Percentiles rank a stretch among this genome's conserved stretches.
phyloP scores from a whole-genome alignment of 2,113 vertebrate genomes.

The Circaetus cinerascens region DNA sequence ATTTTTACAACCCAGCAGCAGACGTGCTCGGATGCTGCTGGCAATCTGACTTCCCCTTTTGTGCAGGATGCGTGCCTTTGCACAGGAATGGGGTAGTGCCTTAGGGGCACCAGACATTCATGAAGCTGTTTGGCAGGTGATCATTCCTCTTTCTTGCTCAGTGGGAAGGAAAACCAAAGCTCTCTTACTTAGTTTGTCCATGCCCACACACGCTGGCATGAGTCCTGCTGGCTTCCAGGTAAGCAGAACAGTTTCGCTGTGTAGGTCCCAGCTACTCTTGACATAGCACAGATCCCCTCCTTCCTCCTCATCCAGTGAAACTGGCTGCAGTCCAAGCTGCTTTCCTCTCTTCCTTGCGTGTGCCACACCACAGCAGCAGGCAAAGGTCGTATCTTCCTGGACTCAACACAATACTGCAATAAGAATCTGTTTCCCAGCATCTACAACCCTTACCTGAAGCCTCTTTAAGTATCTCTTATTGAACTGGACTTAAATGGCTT shows the following conservation, averaged over 20 bases:
- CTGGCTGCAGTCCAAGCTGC: neutral
- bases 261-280: neutral
- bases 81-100: neutral
- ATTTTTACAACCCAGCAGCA: neutral
- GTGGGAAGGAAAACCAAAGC: neutral
- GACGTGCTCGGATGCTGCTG: neutral
- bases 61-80: neutral
- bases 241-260: neutral
- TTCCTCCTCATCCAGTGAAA: neutral
- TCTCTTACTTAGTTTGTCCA: neutral
- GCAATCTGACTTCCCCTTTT: neutral
- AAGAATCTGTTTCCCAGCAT: neutral
- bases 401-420: neutral
- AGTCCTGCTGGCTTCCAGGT: neutral
- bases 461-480: neutral
- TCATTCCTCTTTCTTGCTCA: neutral
- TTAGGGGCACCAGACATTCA: neutral
- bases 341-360: neutral
- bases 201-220: neutral
- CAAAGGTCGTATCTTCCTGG: neutral
- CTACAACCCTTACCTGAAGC: neutral
- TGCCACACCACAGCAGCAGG: neutral
- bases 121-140: neutral
- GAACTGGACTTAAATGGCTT: neutral
- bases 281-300: neutral